These are phyloP conservation scores for Mustela nigripes DNA, from an alignment of 2,113 vertebrate species.

Conservation along the genomic window DNA sequence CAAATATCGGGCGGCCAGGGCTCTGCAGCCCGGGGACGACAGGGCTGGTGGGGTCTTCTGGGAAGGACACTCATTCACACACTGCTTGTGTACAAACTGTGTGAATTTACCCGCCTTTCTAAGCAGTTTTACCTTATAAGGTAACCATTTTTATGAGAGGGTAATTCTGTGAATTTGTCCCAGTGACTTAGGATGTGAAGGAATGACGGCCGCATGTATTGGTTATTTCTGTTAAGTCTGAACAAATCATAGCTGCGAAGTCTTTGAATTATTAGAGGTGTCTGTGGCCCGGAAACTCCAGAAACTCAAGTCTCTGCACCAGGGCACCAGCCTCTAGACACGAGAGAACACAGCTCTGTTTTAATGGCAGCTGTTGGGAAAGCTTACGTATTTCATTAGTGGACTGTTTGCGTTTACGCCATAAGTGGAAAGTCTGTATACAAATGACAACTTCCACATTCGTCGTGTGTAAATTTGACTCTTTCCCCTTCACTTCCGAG, in stretches of 20 bases:
- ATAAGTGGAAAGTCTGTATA: background rate
- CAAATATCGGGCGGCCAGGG: fast-evolving
- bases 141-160: background rate
- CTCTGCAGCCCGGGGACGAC: too few relatives aligned
- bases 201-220: background rate
- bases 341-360: background rate
- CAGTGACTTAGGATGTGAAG: background rate
- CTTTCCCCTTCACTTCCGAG: background rate
- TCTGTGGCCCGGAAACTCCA: background rate
- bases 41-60: background rate
- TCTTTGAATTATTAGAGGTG: background rate
- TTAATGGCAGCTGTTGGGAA: background rate
- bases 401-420: background rate
- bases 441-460: background rate
- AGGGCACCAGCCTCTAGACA: background rate
- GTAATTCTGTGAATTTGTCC: background rate
- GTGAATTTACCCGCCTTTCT: background rate
- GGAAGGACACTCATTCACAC: background rate
- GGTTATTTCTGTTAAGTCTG: background rate
- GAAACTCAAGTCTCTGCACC: background rate
- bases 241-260: background rate
- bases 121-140: constrained; percentile 4
- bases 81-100: background rate
- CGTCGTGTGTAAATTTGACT: background rate
- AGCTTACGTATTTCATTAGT: background rate